Conservation (phyloP, 1,140 invertebrate species). For the Drosophila kikkawai region DNA sequence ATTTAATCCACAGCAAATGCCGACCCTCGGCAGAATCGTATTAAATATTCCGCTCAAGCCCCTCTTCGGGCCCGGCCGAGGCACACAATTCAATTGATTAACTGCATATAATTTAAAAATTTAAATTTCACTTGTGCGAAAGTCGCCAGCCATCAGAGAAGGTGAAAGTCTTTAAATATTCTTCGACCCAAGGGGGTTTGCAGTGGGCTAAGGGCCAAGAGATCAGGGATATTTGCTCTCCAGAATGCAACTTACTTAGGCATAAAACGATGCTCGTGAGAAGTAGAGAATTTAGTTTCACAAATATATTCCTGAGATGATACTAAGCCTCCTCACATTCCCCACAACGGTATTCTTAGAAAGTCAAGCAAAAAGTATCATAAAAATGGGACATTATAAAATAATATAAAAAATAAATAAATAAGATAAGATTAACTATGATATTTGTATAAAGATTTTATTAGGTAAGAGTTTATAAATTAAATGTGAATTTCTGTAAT, state of each 20-base stretch:
- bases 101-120: slow-evolving; percentile 67
- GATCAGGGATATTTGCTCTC: slow-evolving; percentile 15
- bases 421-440: neutral
- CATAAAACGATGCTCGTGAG: slow-evolving; percentile 16
- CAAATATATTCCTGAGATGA: slow-evolving; percentile 12
- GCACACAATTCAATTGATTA: slow-evolving; percentile 69
- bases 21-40: slow-evolving; percentile 45
- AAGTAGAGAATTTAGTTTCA: slow-evolving; percentile 9
- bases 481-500: neutral
- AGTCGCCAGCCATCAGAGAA: slow-evolving; percentile 46
- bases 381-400: no score
- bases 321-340: neutral
- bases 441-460: no score
- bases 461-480: neutral
- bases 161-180: slow-evolving; percentile 70
- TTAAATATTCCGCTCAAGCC: slow-evolving; percentile 72
- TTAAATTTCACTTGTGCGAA: slow-evolving; percentile 75
- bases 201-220: neutral
- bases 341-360: neutral
- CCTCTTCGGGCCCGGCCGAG: slow-evolving; percentile 12
- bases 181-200: slow-evolving; percentile 7
- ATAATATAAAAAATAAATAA: no score
- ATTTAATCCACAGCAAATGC: slow-evolving; percentile 49
- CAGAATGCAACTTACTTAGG: neutral
- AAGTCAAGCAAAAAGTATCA: neutral